Percentiles rank a stretch among this genome's conserved stretches.
These are phyloP conservation scores for Ips nitidus DNA, from an alignment of 1,140 invertebrate genomes.

Conservation along the genomic window DNA sequence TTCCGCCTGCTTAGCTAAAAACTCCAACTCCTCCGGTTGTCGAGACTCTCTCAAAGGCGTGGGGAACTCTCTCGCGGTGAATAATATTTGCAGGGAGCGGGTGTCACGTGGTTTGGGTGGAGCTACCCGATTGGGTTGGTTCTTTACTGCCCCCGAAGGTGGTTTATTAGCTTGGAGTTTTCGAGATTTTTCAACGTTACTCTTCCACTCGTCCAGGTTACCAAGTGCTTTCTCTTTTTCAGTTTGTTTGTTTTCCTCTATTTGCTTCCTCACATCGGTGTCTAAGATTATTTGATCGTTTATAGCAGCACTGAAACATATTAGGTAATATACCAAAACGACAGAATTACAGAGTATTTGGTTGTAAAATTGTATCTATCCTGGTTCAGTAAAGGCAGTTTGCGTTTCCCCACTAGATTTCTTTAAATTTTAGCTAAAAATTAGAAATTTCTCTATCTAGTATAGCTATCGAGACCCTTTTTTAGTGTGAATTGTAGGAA, in stretches of 20 bases:
- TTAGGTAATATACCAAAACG: not conserved
- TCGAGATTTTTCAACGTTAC: constrained; percentile 8
- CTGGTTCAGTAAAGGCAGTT: too few relatives aligned
- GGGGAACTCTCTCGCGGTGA: constrained; percentile 77
- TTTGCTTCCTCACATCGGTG: constrained; percentile 56
- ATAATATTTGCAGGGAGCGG: constrained; percentile 66
- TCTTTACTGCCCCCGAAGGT: constrained; percentile 4
- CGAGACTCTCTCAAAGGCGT: constrained; percentile 81
- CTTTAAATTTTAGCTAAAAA: too few relatives aligned
- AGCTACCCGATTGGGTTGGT: constrained; percentile 51
- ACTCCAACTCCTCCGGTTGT: constrained; percentile 73
- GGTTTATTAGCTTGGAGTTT: constrained; percentile 6
- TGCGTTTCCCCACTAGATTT: too few relatives aligned
- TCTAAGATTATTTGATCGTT: constrained; percentile 64
- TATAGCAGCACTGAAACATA: constrained; percentile 54
- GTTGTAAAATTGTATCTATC: too few relatives aligned
- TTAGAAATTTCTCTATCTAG: too few relatives aligned
- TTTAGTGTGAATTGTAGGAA: too few relatives aligned
- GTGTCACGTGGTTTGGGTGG: constrained; percentile 60
- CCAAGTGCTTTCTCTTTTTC: constrained; percentile 64
- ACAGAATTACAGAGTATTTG: too few relatives aligned
- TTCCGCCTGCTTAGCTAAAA: constrained; percentile 77
- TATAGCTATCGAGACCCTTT: too few relatives aligned
- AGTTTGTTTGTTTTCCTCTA: constrained; percentile 59
- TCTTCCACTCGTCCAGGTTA: constrained; percentile 67